Base-by-base conservation (phyloP, 2,113 vertebrate genomes). In the Phalacrocorax pelagicus region DNA sequence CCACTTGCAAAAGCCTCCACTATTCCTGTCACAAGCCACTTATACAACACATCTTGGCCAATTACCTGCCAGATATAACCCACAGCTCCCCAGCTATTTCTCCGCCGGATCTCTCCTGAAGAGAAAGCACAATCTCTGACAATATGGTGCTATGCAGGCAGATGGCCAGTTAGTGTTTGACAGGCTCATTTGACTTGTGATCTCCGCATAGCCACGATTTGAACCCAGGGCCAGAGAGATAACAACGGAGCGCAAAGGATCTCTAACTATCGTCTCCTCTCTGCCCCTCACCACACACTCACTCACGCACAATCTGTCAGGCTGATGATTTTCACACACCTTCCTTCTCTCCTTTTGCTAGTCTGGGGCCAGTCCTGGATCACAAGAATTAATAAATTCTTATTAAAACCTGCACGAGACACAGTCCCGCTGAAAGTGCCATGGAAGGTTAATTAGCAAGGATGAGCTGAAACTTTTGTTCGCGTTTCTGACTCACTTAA, bases 401-500 rank as follows among this genome's bases (percentile, higher is more conserved):
- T 96, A 96, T 40, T 97, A 95, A 97, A 98, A 98, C 95, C 97
- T 97, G 94, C 94, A 95, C 97, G 96, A 98, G 97, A 4, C 95
- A 88, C 92, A 49, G 86, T 97, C 96, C 86, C 96, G 55, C 93
- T 95, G 90, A 17, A 97, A 97, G 97, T 86, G 97, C 75, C 96
- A 97, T 17, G 91, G 97, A 96, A 98, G 97, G 97, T 98, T 98
- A 98, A 98, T 98, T 98, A 98, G 96, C 96, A 66, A 95, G 97
- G 97, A 98, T 90, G 97, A 97, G 97, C 96, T 15, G 92, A 96
- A 98, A 96, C 79, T 96, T 97, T 96, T 38, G 70, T 20, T 95
- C 81, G 49, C 75, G 92, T 98, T 98, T 98, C 97, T 98, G 98
- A 98, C 99, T 98, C 94, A 99, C 99, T 99, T 99, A 98, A 99